Evolutionary conservation across 2,113 vertebrate species (phyloP), one percentile per base, ranked within the genome.

Genomic region (Pedionomus torquatus): DNA sequence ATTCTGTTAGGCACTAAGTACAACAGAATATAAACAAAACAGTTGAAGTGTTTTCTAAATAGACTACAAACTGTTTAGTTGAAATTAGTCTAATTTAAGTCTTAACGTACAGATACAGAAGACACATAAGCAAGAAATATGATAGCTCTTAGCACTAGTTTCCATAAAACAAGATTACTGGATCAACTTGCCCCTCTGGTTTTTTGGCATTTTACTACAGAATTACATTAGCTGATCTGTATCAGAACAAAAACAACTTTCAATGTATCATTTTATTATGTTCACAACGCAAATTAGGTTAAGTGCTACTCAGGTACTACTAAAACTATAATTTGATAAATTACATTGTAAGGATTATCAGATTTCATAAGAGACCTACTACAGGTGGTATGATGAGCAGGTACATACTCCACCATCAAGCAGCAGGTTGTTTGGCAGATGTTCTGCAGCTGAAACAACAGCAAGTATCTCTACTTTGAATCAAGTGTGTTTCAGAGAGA

Each of bases 191-290:
- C 16, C 48, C 92, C 39, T 74, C 88, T 8, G 1, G 14, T 80
- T 94, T 71, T 83, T 58, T 71, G 60, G 63, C 65, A 78, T 72
- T 76, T 78, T 75, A 49, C 88, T 84, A 37, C 28, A 78, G 80
- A 91, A 68, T 55, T 82, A 72, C 37, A 82, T 87, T 75, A 83
- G 81, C 80, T 71, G 77, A 93, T 95, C 44, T 48, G 15, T 84
- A 94, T 93, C 92, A 82, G 71, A 87, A 90, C 69, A 91, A 83
- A 95, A 96, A 14, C 72, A 96, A 84, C 69, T 46, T 88, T 58
- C 0, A 0, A 75, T 57, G 52, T 88, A 75, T 87, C 55, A 37
- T 68, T 90, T 90, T 48, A 64, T 92, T 89, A 89, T 71, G 86
- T 63, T 90, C 78, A 44, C 20, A 90, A 77, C 23, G 23, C 1